Percentiles rank a stretch among this genome's conserved stretches.
phyloP scores from a whole-genome alignment of 2,888 invertebrate species.

The Busseola fusca region DNA sequence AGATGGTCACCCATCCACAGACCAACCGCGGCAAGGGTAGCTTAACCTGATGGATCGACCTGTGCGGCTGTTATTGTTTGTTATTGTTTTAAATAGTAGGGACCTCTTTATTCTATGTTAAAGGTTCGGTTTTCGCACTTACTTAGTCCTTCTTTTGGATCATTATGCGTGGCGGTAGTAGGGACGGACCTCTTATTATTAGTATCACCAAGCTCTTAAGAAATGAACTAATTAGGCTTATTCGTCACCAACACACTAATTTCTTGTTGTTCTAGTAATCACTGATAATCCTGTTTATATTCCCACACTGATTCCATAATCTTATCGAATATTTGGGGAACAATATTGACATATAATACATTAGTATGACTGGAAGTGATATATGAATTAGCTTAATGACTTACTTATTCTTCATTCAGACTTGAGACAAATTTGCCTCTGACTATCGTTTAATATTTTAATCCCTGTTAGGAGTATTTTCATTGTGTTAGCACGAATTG shows the following conservation, averaged over 20 bases:
- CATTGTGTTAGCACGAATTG: neutral
- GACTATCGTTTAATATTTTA: neutral
- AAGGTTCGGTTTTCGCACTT: no score
- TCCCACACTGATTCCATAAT: conserved; percentile 52
- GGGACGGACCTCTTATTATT: no score
- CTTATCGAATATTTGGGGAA: conserved; percentile 41
- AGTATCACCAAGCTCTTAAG: neutral
- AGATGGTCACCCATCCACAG: no score
- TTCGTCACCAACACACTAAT: conserved; percentile 11
- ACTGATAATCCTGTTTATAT: conserved; percentile 62
- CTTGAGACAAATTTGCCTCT: neutral
- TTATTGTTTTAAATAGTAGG: neutral
- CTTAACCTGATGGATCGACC: no score
- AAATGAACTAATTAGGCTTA: conserved; percentile 8
- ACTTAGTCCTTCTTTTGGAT: no score
- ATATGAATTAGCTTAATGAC: conserved; percentile 23
- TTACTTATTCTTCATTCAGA: neutral
- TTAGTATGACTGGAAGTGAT: conserved; percentile 28
- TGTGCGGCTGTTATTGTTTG: no score
- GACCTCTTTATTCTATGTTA: no score
- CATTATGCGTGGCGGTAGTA: no score
- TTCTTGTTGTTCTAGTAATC: conserved; percentile 40
- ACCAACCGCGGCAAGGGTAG: no score
- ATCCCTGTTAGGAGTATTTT: neutral
- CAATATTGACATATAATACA: conserved; percentile 44